These are phyloP conservation scores for Antedon bifida DNA, from an alignment of 35 echinoderm and acorn worm genomes.

Conservation along the genomic window DNA sequence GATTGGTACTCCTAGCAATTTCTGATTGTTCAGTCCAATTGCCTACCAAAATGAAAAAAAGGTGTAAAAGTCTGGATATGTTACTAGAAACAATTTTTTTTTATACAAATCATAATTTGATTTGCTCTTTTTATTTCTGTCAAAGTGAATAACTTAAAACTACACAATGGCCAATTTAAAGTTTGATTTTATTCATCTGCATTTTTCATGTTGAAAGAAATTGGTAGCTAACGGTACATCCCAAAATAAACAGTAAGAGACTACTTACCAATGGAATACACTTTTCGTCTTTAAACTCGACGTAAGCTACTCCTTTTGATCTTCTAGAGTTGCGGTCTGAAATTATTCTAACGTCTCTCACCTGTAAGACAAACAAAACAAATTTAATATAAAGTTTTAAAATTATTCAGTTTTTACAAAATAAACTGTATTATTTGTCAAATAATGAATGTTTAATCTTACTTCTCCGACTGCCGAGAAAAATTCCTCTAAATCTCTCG, in stretches of 20 bases:
- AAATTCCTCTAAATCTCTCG: slow-evolving; percentile 77
- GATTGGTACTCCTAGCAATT: slow-evolving; percentile 71
- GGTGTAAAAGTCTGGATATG: too few relatives aligned
- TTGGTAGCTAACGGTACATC: too few relatives aligned
- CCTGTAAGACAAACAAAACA: slow-evolving; percentile 32
- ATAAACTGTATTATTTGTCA: background rate
- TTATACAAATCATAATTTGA: too few relatives aligned
- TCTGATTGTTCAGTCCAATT: slow-evolving; percentile 77
- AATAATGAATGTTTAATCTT: slow-evolving; percentile 4
- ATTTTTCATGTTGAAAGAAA: too few relatives aligned
- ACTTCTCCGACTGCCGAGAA: slow-evolving; percentile 91
- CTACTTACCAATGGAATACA: slow-evolving; percentile 77
- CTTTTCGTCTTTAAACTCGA: slow-evolving; percentile 56
- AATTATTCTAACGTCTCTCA: slow-evolving; percentile 84
- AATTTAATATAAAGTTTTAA: background rate
- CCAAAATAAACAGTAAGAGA: background rate
- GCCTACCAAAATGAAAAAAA: slow-evolving; percentile 46
- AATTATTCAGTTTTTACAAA: background rate
- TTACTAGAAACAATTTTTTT: too few relatives aligned
- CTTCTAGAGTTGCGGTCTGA: slow-evolving; percentile 88
- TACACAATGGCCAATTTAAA: too few relatives aligned
- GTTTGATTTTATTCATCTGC: too few relatives aligned
- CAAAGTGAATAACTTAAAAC: too few relatives aligned
- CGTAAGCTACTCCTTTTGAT: slow-evolving; percentile 88
- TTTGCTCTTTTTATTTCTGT: too few relatives aligned